A percentile compares a stretch with the other conserved stretches of the same genome.
phyloP scores from a whole-genome alignment of 2,113 vertebrate species.

The Mormoops blainvillei region DNA sequence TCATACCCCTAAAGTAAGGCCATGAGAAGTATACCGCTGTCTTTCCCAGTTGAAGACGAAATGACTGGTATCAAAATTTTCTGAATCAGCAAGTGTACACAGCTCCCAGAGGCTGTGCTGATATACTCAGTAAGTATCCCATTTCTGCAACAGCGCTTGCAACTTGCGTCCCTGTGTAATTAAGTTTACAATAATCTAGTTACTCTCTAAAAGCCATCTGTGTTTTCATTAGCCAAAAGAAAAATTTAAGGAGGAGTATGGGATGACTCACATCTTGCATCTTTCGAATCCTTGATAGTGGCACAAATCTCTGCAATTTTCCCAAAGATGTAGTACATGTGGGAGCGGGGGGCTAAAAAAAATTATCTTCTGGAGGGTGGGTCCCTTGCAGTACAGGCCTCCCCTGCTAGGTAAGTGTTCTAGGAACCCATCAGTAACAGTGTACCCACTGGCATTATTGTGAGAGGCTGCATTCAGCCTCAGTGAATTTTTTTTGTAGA shows the following conservation, averaged over 20 bases:
- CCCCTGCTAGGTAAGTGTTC: too few relatives aligned
- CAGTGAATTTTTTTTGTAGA: too few relatives aligned
- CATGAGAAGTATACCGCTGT: neutral
- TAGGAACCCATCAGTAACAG: too few relatives aligned
- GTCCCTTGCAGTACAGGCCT: too few relatives aligned
- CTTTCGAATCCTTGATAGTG: neutral
- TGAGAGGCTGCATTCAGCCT: too few relatives aligned
- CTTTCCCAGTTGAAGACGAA: conserved; percentile 5
- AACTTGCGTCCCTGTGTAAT: neutral
- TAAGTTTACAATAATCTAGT: conserved; percentile 16
- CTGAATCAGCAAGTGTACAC: neutral
- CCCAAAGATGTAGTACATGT: neutral
- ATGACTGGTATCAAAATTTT: neutral
- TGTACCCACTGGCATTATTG: too few relatives aligned
- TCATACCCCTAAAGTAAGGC: neutral
- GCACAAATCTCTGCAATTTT: neutral
- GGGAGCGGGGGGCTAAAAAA: too few relatives aligned
- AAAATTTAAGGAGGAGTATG: neutral
- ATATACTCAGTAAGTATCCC: neutral
- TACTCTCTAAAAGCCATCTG: conserved; percentile 5
- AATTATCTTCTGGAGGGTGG: too few relatives aligned
- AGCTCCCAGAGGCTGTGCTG: neutral
- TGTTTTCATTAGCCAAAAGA: neutral
- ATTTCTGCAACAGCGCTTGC: neutral
- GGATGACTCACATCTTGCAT: neutral